Evolutionary conservation across 2,113 vertebrate species (phyloP).

Genomic region (Urocolius indicus): DNA sequence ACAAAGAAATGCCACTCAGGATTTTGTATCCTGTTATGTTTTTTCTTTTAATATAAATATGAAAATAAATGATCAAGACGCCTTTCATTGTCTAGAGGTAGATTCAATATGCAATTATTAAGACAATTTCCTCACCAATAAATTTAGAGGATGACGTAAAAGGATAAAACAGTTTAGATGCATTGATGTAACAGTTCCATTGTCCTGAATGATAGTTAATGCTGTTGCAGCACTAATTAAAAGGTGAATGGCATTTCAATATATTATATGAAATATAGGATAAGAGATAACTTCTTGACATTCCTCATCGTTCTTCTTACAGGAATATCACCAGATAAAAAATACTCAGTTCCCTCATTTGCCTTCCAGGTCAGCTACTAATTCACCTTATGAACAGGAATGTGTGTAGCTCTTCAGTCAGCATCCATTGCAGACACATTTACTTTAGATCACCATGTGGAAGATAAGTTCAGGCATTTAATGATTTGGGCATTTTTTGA

Average conservation of each 20-base stretch:
- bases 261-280: neutral
- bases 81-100: neutral
- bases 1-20: neutral
- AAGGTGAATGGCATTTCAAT: neutral
- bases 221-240: neutral
- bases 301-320: neutral
- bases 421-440: neutral
- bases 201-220: neutral
- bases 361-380: neutral
- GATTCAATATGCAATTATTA: neutral
- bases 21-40: fast-evolving
- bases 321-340: neutral
- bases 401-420: neutral
- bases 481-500: neutral
- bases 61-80: neutral
- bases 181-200: neutral
- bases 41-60: neutral
- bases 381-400: neutral
- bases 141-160: neutral
- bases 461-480: neutral
- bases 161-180: neutral
- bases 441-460: neutral
- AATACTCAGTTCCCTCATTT: neutral
- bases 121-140: neutral
- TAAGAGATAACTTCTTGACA: neutral